phyloP scores from a whole-genome alignment of 2,113 vertebrate species.

The Promerops cafer region DNA sequence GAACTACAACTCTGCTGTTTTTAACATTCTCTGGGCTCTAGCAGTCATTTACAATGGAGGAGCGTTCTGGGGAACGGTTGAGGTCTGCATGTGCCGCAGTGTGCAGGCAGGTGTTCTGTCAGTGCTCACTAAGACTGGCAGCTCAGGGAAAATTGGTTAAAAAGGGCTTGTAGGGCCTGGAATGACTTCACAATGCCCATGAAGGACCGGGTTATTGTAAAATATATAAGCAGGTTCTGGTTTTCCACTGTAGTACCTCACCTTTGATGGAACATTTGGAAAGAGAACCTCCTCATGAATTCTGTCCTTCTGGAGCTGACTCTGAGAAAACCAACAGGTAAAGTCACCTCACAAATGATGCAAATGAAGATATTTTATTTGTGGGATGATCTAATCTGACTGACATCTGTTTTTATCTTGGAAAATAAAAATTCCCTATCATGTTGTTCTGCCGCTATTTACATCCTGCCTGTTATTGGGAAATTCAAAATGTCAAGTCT shows the following conservation, averaged over 20 bases:
- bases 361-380: constrained; percentile 65
- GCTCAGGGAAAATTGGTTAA: constrained; percentile 41
- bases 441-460: constrained; percentile 37
- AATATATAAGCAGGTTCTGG: constrained; percentile 69
- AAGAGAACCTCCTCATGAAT: constrained; percentile 67
- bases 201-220: constrained; percentile 61
- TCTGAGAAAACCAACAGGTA: constrained; percentile 69
- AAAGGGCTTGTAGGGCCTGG: constrained; percentile 64
- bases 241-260: constrained; percentile 70
- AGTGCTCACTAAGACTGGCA: constrained; percentile 30
- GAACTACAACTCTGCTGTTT: constrained; percentile 32
- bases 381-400: constrained; percentile 30
- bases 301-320: constrained; percentile 62
- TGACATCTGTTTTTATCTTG: constrained; percentile 62
- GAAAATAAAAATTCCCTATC: constrained; percentile 25
- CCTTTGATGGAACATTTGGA: constrained; percentile 67
- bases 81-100: constrained; percentile 19
- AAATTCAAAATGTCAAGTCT: not conserved
- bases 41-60: not conserved
- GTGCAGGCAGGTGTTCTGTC: constrained; percentile 44
- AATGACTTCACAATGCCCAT: constrained; percentile 62
- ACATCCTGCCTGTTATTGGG: not conserved
- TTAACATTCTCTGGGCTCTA: constrained; percentile 32
- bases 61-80: constrained; percentile 46
- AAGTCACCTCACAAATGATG: constrained; percentile 67